Base-by-base conservation (phyloP, 2,113 vertebrate species). In the Vombatus ursinus region DNA sequence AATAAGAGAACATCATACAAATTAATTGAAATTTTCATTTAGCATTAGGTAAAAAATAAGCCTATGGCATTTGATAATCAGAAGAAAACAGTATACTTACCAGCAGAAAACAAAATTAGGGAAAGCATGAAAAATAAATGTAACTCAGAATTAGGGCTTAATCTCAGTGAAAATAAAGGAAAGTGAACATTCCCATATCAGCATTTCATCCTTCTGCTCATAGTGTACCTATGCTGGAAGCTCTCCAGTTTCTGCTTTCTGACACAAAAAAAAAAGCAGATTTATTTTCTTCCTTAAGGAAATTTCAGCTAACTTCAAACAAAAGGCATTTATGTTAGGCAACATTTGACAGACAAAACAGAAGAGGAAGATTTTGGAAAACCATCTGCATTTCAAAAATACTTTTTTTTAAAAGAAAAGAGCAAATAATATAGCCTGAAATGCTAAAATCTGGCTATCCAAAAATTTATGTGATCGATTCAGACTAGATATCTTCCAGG, bases 91-190 rank as follows among this genome's bases (percentile, higher is more conserved):
- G 6, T 94, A 25, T 98, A 99, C 99, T 99, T 99, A 99, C 99
- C 99, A 98, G 97, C 96, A 94, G 92, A 98, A 98, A 98, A 97
- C 91, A 95, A 97, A 98, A 96, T 96, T 98, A 98, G 95, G 92
- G 98, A 98, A 57, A 98, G 99, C 99, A 98, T 99, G 98, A 97
- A 96, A 97, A 96, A 97, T 94, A 97, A 44, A 97, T n/a, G 94
- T 97, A 98, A 97, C 96, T 97, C 97, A 98, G 77, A 98, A 98
- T 96, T 96, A 96, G 97, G 98, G 96, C 68, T 96, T 92, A 57
- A 95, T 96, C 98, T 98, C 92, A 97, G 89, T 93, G 24, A 12
- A 61, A 94, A 47, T 93, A 96, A 94, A 95, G 25, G 44, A 50
- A 96, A 26, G n/a, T 89, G 93, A 92, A 44, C 24, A 84, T 31